Evolutionary conservation across 2,113 vertebrate genomes (phyloP).

Genomic region (Aix galericulata): DNA sequence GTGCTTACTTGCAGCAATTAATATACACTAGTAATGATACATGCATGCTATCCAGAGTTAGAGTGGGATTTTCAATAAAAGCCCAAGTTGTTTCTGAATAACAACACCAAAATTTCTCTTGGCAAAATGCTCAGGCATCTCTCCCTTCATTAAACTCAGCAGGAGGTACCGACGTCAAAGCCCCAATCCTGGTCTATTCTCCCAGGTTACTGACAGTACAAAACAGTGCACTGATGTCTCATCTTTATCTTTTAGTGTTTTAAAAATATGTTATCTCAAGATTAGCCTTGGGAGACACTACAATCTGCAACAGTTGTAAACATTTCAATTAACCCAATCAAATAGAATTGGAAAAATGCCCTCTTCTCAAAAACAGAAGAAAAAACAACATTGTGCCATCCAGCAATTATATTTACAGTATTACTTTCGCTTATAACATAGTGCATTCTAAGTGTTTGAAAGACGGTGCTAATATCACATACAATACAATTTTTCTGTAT

Average conservation of each 20-base stretch:
- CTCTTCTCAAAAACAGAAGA: background rate
- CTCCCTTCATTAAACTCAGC: background rate
- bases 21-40: background rate
- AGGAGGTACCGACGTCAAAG: fast-evolving
- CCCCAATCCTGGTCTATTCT: background rate
- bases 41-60: background rate
- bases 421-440: background rate
- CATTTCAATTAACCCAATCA: background rate
- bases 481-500: background rate
- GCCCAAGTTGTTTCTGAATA: background rate
- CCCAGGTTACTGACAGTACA: background rate
- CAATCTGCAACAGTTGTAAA: background rate
- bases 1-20: background rate
- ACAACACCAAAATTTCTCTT: fast-evolving
- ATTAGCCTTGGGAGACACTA: background rate
- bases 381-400: background rate
- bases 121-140: background rate
- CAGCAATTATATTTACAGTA: background rate
- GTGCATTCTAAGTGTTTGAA: background rate
- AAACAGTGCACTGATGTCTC: background rate
- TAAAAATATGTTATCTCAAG: background rate
- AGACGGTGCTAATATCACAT: background rate
- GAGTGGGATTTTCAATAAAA: background rate
- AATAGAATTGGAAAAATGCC: background rate
- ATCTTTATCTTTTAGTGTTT: background rate